Percentiles rank a stretch among this genome's conserved stretches.
Evolutionary conservation across 2,888 invertebrate genomes (phyloP).

Genomic region (Dolichomitus sp.): DNA sequence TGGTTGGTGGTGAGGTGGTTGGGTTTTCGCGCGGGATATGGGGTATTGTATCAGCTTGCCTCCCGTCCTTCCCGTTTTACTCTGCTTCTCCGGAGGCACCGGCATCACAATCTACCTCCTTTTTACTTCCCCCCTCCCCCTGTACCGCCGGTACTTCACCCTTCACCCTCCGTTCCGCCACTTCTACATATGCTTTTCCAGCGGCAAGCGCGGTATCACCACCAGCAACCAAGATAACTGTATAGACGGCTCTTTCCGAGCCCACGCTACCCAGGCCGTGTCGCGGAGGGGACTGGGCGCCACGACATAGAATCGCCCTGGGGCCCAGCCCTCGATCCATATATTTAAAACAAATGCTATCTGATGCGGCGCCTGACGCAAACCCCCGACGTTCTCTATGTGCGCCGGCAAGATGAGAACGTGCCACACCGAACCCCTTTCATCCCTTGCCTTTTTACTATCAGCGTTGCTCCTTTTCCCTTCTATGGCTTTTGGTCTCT

Average conservation of each 20-base stretch:
- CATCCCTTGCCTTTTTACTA: conserved; percentile 63
- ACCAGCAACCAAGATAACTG: conserved; percentile 62
- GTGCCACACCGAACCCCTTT: conserved; percentile 73
- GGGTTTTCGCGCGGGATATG: conserved; percentile 78
- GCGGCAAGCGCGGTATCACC: conserved; percentile 12
- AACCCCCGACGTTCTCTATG: conserved; percentile 48
- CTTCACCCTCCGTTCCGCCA: conserved; percentile 39
- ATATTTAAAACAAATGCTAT: conserved; percentile 86
- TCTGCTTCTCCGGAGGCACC: conserved; percentile 37
- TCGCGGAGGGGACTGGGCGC: conserved; percentile 9
- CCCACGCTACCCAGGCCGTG: conserved; percentile 15
- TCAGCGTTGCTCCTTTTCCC: conserved; percentile 15
- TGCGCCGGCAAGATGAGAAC: conserved; percentile 82
- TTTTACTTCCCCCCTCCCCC: conserved; percentile 44
- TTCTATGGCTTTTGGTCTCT: conserved; percentile 7
- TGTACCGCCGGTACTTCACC: conserved; percentile 32
- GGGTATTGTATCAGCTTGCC: conserved; percentile 80
- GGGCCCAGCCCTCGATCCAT: conserved; percentile 81
- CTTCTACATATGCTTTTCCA: conserved; percentile 50
- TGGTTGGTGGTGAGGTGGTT: conserved; percentile 60
- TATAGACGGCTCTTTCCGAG: conserved; percentile 51
- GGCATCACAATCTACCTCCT: conserved; percentile 10
- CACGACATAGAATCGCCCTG: conserved; percentile 67
- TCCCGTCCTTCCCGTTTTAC: conserved; percentile 58
- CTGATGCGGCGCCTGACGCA: conserved; percentile 84